A percentile compares a stretch with the other conserved stretches of the same genome.
These are phyloP conservation scores for Gibbula magus DNA, from an alignment of 2,888 invertebrate species.

Conservation along the genomic window DNA sequence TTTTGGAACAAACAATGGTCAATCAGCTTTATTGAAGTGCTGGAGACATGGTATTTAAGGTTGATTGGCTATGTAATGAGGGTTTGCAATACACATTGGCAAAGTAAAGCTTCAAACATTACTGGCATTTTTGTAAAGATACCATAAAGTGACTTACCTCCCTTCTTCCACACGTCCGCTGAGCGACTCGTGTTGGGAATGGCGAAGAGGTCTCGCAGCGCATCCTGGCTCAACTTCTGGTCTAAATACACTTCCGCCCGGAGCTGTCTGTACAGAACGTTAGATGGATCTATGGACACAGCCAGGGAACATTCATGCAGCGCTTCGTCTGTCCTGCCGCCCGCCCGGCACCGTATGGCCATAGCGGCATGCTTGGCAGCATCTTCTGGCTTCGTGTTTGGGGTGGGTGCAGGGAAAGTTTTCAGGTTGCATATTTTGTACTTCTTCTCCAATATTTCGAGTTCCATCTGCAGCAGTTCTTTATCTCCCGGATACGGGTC, in stretches of 20 bases:
- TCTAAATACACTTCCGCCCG: conserved; percentile 55
- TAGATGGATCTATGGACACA: conserved; percentile 40
- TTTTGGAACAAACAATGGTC: too few relatives aligned
- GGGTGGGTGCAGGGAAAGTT: conserved; percentile 25
- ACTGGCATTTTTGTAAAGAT: too few relatives aligned
- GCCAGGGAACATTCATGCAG: conserved; percentile 48
- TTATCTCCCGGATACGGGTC: conserved; percentile 67
- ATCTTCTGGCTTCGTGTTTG: conserved; percentile 25
- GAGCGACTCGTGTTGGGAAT: conserved; percentile 60
- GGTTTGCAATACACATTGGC: too few relatives aligned
- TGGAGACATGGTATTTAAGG: too few relatives aligned
- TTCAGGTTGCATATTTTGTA: conserved; percentile 50
- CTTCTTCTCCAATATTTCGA: conserved; percentile 60
- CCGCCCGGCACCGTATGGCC: conserved; percentile 35
- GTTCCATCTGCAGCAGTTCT: conserved; percentile 55
- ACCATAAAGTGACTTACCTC: conserved; percentile 48
- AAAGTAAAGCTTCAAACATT: too few relatives aligned
- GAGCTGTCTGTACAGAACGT: conserved; percentile 52
- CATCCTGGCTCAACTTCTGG: conserved; percentile 44
- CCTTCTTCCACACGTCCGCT: conserved; percentile 65
- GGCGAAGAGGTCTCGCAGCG: conserved; percentile 56
- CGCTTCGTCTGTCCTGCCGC: conserved; percentile 48
- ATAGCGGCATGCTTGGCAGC: conserved; percentile 25
- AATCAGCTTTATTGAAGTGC: too few relatives aligned
- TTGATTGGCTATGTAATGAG: too few relatives aligned